These are phyloP conservation scores for Poliocrania exsul DNA, from an alignment of 2,797 vertebrate genomes.

Conservation along the genomic window DNA sequence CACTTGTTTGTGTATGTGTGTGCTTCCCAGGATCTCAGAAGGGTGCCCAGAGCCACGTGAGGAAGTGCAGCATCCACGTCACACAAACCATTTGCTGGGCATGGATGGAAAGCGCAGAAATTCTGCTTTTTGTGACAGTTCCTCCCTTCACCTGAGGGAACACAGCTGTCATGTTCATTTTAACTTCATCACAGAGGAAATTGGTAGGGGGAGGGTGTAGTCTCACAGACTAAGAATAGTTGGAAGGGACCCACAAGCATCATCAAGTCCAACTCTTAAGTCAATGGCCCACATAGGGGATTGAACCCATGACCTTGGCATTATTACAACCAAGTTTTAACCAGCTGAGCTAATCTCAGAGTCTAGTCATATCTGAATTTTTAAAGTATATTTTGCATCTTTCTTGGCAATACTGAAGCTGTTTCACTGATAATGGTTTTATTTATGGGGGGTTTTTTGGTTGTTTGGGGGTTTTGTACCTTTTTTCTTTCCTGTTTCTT, in stretches of 20 bases:
- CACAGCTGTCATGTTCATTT: neutral
- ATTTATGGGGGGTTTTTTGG: rapidly evolving
- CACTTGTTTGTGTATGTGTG: neutral
- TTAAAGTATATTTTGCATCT: neutral
- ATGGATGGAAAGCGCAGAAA: neutral
- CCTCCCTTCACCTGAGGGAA: neutral
- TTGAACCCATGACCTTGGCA: too few species aligned
- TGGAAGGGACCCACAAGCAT: too few species aligned
- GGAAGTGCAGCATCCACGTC: neutral
- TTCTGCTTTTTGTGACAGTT: neutral
- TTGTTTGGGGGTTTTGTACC: neutral
- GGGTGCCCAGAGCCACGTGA: neutral
- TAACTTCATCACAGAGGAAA: neutral
- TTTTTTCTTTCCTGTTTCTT: neutral
- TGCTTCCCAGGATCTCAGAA: neutral
- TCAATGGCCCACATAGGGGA: too few species aligned
- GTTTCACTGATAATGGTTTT: neutral
- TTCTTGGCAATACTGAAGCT: neutral
- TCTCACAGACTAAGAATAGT: too few species aligned
- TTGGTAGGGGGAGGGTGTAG: neutral
- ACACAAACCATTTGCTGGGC: rapidly evolving
- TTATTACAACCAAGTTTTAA: too few species aligned
- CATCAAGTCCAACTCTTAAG: too few species aligned
- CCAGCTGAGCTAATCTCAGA: too few species aligned
- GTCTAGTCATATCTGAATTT: neutral